Evolutionary conservation across 2,113 vertebrate genomes (phyloP), one percentile per base, ranked within the genome.

Genomic region (Epinephelus fuscoguttatus): DNA sequence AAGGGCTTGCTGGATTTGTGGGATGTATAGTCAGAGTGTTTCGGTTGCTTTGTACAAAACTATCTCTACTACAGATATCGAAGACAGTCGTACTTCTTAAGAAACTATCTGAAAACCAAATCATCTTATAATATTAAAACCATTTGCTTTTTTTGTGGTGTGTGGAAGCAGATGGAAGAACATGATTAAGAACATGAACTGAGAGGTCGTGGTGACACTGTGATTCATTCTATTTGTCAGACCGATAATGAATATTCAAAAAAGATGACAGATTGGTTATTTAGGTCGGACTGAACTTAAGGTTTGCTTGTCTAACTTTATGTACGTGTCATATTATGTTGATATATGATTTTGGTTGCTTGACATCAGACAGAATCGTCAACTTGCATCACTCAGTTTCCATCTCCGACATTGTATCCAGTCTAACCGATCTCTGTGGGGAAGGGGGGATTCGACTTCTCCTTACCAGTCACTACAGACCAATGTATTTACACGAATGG

Each of bases 1-100:
- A 84, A 84, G 53, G 47, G 18, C 62, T 33, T 30, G 30, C 40
- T 37, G 63, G 14, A 71, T 79, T 68, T 64, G 37, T 49, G 12
- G 9, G 10, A 49, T 30, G 6, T n/a, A 61, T 61, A 15, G 8
- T 30, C n/a, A 3, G 25, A 53, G 42, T 3, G 23, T 56, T 56
- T 45, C 30, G 17, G 12, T 21, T 23, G 56, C 25, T 74, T 40
- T 40, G 47, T 63, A 17, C 6, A 21, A 30, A 62, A 55, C 2
- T 21, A n/a, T 59, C 3, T 33, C 10, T 3, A 6, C 23, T 8
- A 4, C 53, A 17, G 63, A 67, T 57, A 45, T 1, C 15, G 6
- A 56, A 56, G 6, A 27, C 2, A 49, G 1, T 12, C 4, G 3
- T 45, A 3, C 53, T 18, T 3, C n/a, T 27, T 37, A 1, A 4